Conservation (phyloP, 2,113 vertebrate species). For the Odobenus rosmarus region DNA sequence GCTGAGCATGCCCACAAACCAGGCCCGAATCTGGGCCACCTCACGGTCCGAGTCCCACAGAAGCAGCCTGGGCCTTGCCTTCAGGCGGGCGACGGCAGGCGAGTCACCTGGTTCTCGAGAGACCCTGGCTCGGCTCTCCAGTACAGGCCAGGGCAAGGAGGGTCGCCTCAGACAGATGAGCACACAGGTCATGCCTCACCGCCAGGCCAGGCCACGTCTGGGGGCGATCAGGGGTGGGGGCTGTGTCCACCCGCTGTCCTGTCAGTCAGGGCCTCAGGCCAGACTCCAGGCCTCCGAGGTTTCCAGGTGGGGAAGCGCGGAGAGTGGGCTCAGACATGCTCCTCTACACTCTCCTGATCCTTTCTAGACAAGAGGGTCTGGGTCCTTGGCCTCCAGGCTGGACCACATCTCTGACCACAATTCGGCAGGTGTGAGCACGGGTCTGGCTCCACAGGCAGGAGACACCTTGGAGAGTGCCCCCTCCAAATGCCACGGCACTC, state of each 20-base stretch:
- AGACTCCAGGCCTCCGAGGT: not conserved
- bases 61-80: not conserved
- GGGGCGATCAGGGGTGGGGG: too few relatives aligned
- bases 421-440: not conserved
- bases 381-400: not conserved
- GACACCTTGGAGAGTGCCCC: not conserved
- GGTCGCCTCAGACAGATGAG: accelerated
- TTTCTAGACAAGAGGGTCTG: not conserved
- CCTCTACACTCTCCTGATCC: not conserved
- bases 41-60: not conserved
- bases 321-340: not conserved
- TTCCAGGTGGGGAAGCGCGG: not conserved
- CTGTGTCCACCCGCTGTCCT: not conserved
- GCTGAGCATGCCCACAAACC: not conserved
- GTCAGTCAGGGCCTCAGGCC: not conserved
- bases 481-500: not conserved
- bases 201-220: too few relatives aligned
- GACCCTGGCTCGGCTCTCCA: too few relatives aligned
- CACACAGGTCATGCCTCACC: too few relatives aligned
- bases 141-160: accelerated
- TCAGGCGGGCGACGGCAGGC: not conserved
- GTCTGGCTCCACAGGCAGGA: not conserved
- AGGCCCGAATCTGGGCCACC: not conserved
- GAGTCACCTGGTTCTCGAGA: not conserved
- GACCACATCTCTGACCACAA: not conserved